Base-by-base conservation (phyloP, 2,888 invertebrate genomes). In the Mesodorylaimus sp. region DNA sequence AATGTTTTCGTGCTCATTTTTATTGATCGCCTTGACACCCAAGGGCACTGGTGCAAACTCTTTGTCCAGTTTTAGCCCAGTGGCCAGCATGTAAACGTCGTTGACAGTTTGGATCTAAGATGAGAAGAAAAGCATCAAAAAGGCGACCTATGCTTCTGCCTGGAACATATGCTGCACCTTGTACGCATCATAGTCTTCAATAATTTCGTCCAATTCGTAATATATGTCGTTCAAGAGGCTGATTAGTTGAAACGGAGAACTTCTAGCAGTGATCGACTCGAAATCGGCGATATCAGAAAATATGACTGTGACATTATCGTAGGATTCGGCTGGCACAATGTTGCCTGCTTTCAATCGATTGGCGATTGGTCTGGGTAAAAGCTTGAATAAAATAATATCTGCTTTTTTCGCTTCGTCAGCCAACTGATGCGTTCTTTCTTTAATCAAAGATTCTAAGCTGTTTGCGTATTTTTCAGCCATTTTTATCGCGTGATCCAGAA, bases 391-490 rank as follows among this genome's bases (percentile, higher is more conserved):
- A 48, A 89, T 74, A 66, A 87, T 86, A 64, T 91, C 89, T 60
- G 88, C 89, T 74, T 89, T 91, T 72, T 87, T 86, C 69, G 91
- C 91, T 71, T 93, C 93, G 67, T 88, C 87, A 59, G 83, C 82
- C 51, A 93, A 71, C 66, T 87, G 86, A 67, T 86, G 84, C 0
- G 91, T 91, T 52, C 89, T 74, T 66, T 91, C 89, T 62, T 87
- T 86, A 0, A 91, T 89, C 1, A 91, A 72, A 0, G 79, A 83
- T 68, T 91, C 91, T 60, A 93, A 73, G 69, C 89, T 91, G 61
- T 83, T 87, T 16, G 91, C 88, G 65, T 91, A 89, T 65, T 87
- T 87, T 68, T 91, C 91, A 87, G 93, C 88, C 79, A 91, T 88
- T 0, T 83, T 82, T 75, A 91, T 83, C 88, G 91, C 89, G 65